Conservation (phyloP, 2,113 vertebrate species). For the Amia ocellicauda region DNA sequence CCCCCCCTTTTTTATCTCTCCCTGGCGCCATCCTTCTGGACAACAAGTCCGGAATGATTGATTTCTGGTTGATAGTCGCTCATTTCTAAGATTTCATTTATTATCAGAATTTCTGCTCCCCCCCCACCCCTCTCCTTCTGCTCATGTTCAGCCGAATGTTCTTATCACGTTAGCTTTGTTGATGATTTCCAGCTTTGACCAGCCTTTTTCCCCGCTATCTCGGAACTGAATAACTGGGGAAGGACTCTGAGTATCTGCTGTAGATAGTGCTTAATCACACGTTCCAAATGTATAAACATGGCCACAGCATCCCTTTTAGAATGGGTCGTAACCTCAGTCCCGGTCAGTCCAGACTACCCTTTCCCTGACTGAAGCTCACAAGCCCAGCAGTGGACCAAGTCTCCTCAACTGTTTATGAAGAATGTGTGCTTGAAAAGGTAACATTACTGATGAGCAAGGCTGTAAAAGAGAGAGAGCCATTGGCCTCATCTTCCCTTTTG, state of each 20-base stretch:
- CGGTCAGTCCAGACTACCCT: conserved; percentile 48
- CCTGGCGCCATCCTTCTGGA: conserved; percentile 95
- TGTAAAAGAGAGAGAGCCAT: too few species aligned
- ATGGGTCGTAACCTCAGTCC: conserved; percentile 20
- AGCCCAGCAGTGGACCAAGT: conserved; percentile 25
- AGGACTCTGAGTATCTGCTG: conserved; percentile 47
- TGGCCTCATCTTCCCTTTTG: too few species aligned
- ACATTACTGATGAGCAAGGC: too few species aligned
- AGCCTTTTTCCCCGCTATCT: conserved; percentile 38
- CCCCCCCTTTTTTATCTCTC: conserved; percentile 82
- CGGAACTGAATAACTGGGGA: conserved; percentile 49
- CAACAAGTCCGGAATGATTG: conserved; percentile 91
- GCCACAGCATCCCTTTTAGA: conserved; percentile 18
- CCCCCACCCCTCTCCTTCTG: conserved; percentile 28
- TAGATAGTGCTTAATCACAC: conserved; percentile 60
- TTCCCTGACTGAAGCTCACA: conserved; percentile 21
- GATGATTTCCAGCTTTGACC: conserved; percentile 46
- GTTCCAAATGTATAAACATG: conserved; percentile 46
- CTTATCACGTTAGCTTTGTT: conserved; percentile 48
- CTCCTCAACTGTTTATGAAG: too few species aligned
- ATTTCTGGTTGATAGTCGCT: conserved; percentile 87
- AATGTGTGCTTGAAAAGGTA: too few species aligned
- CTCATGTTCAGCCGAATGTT: conserved; percentile 10
- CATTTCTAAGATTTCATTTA: conserved; percentile 94
- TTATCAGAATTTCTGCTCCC: conserved; percentile 87